These are phyloP conservation scores for Hyppa rectilinea DNA, from an alignment of 2,888 invertebrate genomes.

Conservation along the genomic window DNA sequence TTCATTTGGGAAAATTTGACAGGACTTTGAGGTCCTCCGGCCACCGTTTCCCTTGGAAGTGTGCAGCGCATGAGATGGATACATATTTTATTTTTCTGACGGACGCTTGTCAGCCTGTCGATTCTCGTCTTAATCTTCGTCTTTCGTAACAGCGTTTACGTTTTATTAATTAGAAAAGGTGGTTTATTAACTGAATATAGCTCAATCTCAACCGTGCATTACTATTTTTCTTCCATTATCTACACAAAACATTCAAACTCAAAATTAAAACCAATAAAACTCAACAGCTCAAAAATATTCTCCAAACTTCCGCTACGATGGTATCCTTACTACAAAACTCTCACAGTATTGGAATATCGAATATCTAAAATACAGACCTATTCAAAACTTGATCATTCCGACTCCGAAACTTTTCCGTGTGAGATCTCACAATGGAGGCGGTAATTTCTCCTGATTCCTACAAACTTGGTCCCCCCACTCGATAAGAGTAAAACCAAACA, in stretches of 20 bases:
- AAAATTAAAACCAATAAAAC: conserved; percentile 27
- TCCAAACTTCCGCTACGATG: conserved; percentile 26
- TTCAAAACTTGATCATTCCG: conserved; percentile 72
- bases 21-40: too few species aligned
- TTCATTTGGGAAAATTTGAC: too few species aligned
- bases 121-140: too few species aligned
- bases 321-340: conserved; percentile 50
- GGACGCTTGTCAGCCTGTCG: too few species aligned
- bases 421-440: conserved; percentile 67
- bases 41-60: too few species aligned
- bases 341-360: conserved; percentile 66
- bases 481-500: conserved; percentile 86
- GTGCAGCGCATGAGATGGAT: too few species aligned
- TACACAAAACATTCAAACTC: neutral
- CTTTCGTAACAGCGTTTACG: too few species aligned
- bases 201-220: too few species aligned
- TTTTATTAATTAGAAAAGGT: too few species aligned
- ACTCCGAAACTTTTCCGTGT: conserved; percentile 69
- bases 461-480: conserved; percentile 66
- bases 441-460: conserved; percentile 69
- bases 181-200: too few species aligned
- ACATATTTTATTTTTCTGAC: too few species aligned
- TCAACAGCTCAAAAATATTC: conserved; percentile 29
- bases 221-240: neutral
- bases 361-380: conserved; percentile 66